These are phyloP conservation scores for Rhizomys pruinosus DNA, from an alignment of 2,113 vertebrate species.

Conservation along the genomic window DNA sequence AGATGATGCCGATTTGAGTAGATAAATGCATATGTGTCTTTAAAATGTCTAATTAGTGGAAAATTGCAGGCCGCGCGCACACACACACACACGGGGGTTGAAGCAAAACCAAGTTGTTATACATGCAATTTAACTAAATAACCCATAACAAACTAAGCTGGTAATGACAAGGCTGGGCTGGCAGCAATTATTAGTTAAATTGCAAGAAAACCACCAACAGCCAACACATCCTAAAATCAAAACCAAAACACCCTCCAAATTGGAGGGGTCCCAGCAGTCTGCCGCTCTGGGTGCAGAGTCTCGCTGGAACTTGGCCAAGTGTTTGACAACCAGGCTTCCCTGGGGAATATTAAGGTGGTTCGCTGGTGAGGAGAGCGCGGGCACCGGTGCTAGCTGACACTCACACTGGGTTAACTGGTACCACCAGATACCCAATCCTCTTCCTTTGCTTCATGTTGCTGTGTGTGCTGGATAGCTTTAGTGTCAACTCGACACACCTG, in stretches of 20 bases:
- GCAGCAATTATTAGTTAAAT: slow-evolving; percentile 73
- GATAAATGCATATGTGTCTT: slow-evolving; percentile 73
- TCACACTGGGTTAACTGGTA: background rate
- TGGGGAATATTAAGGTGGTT: background rate
- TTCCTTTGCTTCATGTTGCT: no score
- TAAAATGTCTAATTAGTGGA: slow-evolving; percentile 75
- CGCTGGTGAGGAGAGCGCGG: rapidly evolving
- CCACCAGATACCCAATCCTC: rapidly evolving
- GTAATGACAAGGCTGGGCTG: slow-evolving; percentile 68
- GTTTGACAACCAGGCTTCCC: slow-evolving; percentile 24
- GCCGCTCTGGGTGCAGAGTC: slow-evolving; percentile 22
- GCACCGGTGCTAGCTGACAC: background rate
- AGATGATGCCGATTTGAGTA: slow-evolving; percentile 64
- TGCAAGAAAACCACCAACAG: slow-evolving; percentile 41
- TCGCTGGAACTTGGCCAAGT: slow-evolving; percentile 60
- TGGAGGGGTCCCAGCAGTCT: slow-evolving; percentile 60
- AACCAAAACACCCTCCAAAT: slow-evolving; percentile 64
- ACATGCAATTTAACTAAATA: slow-evolving; percentile 67
- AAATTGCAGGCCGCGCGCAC: slow-evolving; percentile 80
- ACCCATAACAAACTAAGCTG: slow-evolving; percentile 68
- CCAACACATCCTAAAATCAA: slow-evolving; percentile 39
- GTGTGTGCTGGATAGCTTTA: no score
- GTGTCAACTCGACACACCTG: no score
- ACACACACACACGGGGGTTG: background rate
- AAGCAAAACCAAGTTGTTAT: slow-evolving; percentile 58